These are phyloP conservation scores for Nomia melanderi DNA, from an alignment of 1,140 invertebrate genomes.

Conservation along the genomic window DNA sequence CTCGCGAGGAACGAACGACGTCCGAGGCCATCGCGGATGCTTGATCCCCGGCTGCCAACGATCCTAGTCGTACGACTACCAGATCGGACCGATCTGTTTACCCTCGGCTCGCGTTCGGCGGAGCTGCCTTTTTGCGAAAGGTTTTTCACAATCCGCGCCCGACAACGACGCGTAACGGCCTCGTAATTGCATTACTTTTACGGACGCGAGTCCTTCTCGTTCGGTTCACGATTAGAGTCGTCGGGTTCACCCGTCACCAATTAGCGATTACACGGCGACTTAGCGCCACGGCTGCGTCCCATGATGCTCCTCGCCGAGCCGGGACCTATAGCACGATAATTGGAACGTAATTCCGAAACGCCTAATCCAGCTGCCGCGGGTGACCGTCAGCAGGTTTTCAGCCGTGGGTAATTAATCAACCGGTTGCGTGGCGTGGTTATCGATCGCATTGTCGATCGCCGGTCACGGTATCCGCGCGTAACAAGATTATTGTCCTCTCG, in stretches of 20 bases:
- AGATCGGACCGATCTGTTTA: too few relatives aligned
- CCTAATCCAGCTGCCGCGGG: conserved; percentile 22
- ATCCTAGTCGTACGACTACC: not conserved
- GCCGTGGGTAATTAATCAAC: conserved; percentile 58
- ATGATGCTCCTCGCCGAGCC: conserved; percentile 4
- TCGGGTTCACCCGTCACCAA: conserved; percentile 4
- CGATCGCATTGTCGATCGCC: conserved; percentile 52
- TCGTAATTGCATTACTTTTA: conserved; percentile 37
- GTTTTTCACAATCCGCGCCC: not conserved
- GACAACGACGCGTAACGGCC: not conserved
- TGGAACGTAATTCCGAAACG: conserved; percentile 57
- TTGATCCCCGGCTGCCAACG: not conserved
- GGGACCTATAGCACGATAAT: conserved; percentile 55
- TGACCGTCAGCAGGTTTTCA: conserved; percentile 20
- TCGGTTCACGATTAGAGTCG: conserved; percentile 16
- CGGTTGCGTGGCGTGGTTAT: conserved; percentile 51
- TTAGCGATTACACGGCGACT: conserved; percentile 34
- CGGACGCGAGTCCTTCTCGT: conserved; percentile 17
- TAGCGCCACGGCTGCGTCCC: conserved; percentile 11
- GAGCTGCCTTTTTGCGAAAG: not conserved
- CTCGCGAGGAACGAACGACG: too few relatives aligned
- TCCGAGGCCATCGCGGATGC: not conserved
- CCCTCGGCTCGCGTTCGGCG: too few relatives aligned
- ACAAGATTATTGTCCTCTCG: conserved; percentile 58
- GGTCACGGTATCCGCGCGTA: conserved; percentile 39